Base-by-base conservation (phyloP, 35 echinoderm and acorn worm species). In the Ophioderma brevispina region DNA sequence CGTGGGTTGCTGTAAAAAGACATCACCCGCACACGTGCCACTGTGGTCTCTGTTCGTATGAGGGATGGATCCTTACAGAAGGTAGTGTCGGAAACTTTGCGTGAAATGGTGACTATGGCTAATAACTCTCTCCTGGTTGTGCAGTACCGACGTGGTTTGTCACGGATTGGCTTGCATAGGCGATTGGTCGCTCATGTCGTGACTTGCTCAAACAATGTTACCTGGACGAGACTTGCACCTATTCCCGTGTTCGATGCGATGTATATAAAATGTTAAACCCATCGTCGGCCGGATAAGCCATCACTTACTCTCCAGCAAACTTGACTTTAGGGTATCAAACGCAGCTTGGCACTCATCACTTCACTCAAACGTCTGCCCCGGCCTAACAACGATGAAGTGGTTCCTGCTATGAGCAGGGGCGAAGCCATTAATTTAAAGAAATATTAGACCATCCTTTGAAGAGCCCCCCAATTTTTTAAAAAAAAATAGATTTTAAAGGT, bases 41-140 rank as follows among this genome's bases (percentile, higher is more conserved):
- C 83, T 93, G 34, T 93, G 87, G 33, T 93, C 87, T n/a, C n/a
- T 0, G 94, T 96, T 39, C 94, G 75, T 18, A 96, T 78, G 19
- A 76, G 21, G 59, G 90, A 97, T 31, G 81, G 21, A 37, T 55
- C 40, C 3, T 91, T 91, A 3, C n/a, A 93, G 43, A 35, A 95
- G 75, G 52, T 87, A 88, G 64, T 95, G 94, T 35, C 86, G 36
- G 37, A 95, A 95, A 11, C 92, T 32, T 1, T 33, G 31, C 21
- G 38, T 76, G 33, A 76, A 87, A n/a, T n/a, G 13, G 30, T 0
- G 0, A 87, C 63, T 3, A 87, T 4, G 35, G 85, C 85, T 8
- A 87, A 34, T 2, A 87, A 64, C 31, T 76, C 49, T 15, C 33
- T 34, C 35, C 85, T 31, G 0, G 85, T 87, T 32, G 39, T 43